Percentiles rank a stretch among this genome's conserved stretches.
These are phyloP conservation scores for Setophaga kirtlandii DNA, from an alignment of 2,113 vertebrate species.

Conservation along the genomic window DNA sequence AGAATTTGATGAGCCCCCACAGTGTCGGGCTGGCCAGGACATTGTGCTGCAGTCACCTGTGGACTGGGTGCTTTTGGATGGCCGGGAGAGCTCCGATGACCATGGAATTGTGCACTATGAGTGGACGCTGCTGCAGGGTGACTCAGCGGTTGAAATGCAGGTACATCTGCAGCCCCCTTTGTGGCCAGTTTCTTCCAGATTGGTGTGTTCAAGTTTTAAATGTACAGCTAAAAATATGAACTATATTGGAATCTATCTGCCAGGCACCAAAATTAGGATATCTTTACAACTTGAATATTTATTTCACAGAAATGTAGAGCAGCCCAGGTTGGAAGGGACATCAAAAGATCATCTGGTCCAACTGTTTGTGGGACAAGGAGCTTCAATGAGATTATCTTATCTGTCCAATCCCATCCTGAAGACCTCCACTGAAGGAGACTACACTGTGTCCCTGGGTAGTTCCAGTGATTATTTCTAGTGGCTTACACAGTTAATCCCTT, in stretches of 20 bases:
- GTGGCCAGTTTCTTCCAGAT: background rate
- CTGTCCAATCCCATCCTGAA: background rate
- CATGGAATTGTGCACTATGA: conserved; percentile 83
- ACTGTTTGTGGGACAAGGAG: background rate
- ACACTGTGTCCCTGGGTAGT: background rate
- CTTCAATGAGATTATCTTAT: background rate
- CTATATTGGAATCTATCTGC: background rate
- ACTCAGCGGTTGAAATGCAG: conserved; percentile 87
- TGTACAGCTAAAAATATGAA: background rate
- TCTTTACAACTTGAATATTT: background rate
- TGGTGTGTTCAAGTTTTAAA: background rate
- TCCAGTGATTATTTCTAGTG: background rate
- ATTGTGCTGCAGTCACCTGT: conserved; percentile 89
- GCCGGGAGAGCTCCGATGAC: conserved; percentile 92
- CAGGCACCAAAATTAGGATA: background rate
- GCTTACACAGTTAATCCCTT: background rate
- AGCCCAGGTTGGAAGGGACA: background rate
- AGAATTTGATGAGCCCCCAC: conserved; percentile 86
- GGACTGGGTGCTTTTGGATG: conserved; percentile 89
- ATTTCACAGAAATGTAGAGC: background rate
- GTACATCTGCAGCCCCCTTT: conserved; percentile 57
- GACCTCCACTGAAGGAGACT: background rate
- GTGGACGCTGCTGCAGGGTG: conserved; percentile 87
- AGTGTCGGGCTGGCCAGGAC: conserved; percentile 88
- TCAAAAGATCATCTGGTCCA: background rate